Evolutionary conservation across 2,113 vertebrate species (phyloP), one percentile per base, ranked within the genome.

Genomic region (Shinisaurus crocodilurus): DNA sequence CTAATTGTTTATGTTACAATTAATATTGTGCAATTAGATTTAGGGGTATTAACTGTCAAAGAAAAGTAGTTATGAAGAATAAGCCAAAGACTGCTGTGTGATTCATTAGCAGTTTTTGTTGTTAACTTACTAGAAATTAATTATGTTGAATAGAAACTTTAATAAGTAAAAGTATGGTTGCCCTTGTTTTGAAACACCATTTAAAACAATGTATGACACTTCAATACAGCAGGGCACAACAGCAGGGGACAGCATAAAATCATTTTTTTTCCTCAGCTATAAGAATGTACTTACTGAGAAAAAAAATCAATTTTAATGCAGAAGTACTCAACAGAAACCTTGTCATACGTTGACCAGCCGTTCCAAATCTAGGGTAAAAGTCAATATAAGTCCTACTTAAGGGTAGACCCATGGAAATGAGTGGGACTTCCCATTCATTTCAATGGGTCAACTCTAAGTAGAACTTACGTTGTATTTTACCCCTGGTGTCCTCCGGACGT

Each of bases 131-230:
- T 76, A 88, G 82, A 6, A 85, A 86, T 65, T 80, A 7, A 92
- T 76, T 67, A 85, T 80, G 69, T 13, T 86, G 93, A 60, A 72
- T 90, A 63, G 69, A 90, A 87, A 82, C 34, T 43, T 72, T 81
- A 90, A 87, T 82, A 87, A 97, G 96, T 94, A 97, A 95, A 97
- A 95, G 96, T 96, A 96, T 95, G 96, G 97, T 97, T 96, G 96
- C n/a, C 76, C 94, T 93, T 96, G 96, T 95, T 94, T 93, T 94
- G 94, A 94, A 91, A 96, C 92, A 95, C 96, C 95, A 97, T 96
- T 96, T 96, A 96, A 96, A 90, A 87, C 80, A 89, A 23, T 13
- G 37, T 23, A n/a, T 75, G 50, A 63, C 70, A 89, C 40, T 82
- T 50, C 18, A 27, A 84, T 89, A 84, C 37, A 86, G 60, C 25